Base-by-base conservation (phyloP, 2,888 invertebrate species). In the Agrotis clavis region DNA sequence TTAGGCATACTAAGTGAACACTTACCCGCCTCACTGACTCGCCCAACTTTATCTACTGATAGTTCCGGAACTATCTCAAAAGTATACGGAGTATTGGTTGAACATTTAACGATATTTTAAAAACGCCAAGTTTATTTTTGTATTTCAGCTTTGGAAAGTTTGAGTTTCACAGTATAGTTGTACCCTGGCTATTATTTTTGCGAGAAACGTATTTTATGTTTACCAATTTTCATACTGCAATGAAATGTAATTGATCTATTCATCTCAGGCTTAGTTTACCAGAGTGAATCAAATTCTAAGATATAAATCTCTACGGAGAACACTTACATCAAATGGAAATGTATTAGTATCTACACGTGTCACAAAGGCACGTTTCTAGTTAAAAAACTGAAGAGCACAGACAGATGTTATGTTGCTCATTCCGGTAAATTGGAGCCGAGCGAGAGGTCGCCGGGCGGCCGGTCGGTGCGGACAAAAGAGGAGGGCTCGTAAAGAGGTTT, bases 401-500 rank as follows among this genome's bases (percentile, higher is more conserved):
- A 75, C 74, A 77, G 77, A 84, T 77, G 80, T 81, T 82, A 85
- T 86, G 88, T 84, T 88, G 88, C 86, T 88, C 87, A 86, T 89
- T 88, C 85, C 74, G 73, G 71, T 79, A 87, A 90, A 90, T 88
- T 87, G 86, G 79, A 81, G 83, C 73, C 86, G 81, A 84, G 85
- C 79, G 87, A 86, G 79, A 86, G 85, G 87, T 81, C 74, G 51
- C 47, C 45, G 84, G 86, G 76, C 77, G 83, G 74, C 81, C 47
- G 85, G 86, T 75, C 81, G 84, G 75, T 76, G 68, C 80, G 84
- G 87, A 89, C 88, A 92, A 91, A 91, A 87, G 87, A 90, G 89
- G 84, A 86, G 88, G 83, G 81, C 88, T 88, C 88, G 85, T 92
- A 90, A 91, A 90, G 88, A 88, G 89, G 87, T 91, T 90, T 92